phyloP scores from a whole-genome alignment of 2,797 vertebrate species.

The Helostoma temminkii region DNA sequence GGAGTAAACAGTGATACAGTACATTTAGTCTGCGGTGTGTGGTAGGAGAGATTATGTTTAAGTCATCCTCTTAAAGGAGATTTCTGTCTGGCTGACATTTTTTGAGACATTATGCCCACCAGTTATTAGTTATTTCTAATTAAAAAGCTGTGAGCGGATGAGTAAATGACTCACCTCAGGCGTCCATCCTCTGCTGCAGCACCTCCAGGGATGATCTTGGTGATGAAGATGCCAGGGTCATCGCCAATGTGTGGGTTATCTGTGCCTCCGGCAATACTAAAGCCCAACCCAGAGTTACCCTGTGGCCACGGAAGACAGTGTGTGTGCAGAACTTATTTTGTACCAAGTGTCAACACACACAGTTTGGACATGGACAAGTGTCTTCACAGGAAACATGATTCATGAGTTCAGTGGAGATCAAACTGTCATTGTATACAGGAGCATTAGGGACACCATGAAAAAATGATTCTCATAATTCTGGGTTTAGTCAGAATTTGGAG shows the following conservation, averaged over 20 bases:
- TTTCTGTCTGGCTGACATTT: background rate
- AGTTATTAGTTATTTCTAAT: background rate
- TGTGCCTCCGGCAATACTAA: conserved; percentile 97
- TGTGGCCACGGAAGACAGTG: conserved; percentile 63
- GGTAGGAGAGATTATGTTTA: conserved; percentile 17
- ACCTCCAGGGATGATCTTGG: conserved; percentile 97
- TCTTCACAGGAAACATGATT: background rate
- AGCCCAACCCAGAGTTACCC: conserved; percentile 97
- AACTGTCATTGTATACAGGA: too few species aligned
- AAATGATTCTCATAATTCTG: too few species aligned
- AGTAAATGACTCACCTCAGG: conserved; percentile 86
- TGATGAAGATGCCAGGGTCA: conserved; percentile 98
- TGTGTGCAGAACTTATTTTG: conserved; percentile 3
- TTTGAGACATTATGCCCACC: background rate
- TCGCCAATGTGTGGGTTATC: conserved; percentile 98
- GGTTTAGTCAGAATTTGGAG: too few species aligned
- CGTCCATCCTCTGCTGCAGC: conserved; percentile 96
- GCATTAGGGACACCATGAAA: too few species aligned
- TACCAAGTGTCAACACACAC: conserved; percentile 2
- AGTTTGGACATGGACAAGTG: background rate
- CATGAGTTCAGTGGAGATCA: background rate
- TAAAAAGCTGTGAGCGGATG: background rate
- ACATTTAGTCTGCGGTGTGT: background rate
- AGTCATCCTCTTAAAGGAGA: conserved; percentile 10
- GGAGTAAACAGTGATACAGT: background rate